phyloP scores from a whole-genome alignment of 1,140 invertebrate species.

The Papilio polytes region DNA sequence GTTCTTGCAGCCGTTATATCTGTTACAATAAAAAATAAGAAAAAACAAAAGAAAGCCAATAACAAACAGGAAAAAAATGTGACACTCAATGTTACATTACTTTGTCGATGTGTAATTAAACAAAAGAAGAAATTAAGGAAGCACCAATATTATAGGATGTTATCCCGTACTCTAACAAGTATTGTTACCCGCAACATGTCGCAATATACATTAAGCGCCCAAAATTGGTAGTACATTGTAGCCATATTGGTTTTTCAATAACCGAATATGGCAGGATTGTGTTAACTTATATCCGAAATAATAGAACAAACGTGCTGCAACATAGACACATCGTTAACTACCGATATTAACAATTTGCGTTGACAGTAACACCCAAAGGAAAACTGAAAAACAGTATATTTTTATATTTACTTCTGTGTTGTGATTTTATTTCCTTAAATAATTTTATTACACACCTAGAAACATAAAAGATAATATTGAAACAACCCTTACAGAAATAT shows the following conservation, averaged over 20 bases:
- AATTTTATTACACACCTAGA: neutral
- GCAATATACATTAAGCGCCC: neutral
- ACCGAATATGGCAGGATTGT: neutral
- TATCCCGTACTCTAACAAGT: neutral
- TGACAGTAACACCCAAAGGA: neutral
- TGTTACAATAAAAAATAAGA: too few species aligned
- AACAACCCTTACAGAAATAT: neutral
- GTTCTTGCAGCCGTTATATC: too few species aligned
- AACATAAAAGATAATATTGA: neutral
- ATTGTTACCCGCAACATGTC: neutral
- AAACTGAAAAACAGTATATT: neutral
- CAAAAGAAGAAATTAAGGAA: neutral
- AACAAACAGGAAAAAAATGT: neutral
- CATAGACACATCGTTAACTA: neutral
- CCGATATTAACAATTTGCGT: neutral
- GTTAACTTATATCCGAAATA: neutral
- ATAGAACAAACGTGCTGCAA: neutral
- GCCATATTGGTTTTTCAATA: slow-evolving; percentile 13
- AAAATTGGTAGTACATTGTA: slow-evolving; percentile 5
- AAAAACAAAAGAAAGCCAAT: neutral
- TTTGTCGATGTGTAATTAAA: neutral
- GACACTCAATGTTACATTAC: neutral
- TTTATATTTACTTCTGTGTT: neutral
- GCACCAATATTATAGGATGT: neutral
- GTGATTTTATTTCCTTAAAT: neutral